These are phyloP conservation scores for Menidia menidia DNA, from an alignment of 2,797 vertebrate species.

Conservation along the genomic window DNA sequence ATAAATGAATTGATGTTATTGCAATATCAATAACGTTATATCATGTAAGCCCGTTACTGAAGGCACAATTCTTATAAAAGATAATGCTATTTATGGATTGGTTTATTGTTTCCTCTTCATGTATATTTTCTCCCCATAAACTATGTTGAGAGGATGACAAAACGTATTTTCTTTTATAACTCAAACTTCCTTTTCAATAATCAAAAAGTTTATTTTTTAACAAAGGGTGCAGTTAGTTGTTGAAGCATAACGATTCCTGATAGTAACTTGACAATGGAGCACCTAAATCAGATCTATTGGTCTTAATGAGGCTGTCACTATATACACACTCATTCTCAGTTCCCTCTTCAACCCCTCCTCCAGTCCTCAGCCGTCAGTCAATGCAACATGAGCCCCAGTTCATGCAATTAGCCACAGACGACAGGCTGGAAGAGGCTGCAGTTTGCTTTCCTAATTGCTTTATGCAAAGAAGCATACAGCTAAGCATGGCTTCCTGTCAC, in stretches of 20 bases:
- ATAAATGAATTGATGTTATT: no score
- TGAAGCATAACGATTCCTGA: constrained; percentile 21
- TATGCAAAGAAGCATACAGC: constrained; percentile 52
- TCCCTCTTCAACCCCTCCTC: constrained; percentile 16
- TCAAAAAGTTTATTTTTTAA: constrained; percentile 4
- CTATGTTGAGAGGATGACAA: neutral
- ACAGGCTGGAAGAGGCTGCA: constrained; percentile 66
- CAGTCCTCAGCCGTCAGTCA: constrained; percentile 64
- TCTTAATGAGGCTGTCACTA: constrained; percentile 69
- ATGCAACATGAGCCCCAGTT: constrained; percentile 61
- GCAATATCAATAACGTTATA: no score
- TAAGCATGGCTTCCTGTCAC: constrained; percentile 50
- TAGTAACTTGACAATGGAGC: constrained; percentile 44
- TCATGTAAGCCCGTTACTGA: no score
- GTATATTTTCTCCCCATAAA: neutral
- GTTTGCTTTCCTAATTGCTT: constrained; percentile 73
- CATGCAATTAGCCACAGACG: constrained; percentile 69
- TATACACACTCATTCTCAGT: constrained; percentile 37
- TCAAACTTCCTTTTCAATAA: neutral
- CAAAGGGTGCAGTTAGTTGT: constrained; percentile 7
- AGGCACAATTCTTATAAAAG: no score
- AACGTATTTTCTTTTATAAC: neutral
- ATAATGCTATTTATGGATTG: neutral
- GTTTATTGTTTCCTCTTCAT: neutral
- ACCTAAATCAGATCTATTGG: constrained; percentile 59